These are phyloP conservation scores for Gonioctena quinquepunctata DNA, from an alignment of 1,140 invertebrate genomes.

Conservation along the genomic window DNA sequence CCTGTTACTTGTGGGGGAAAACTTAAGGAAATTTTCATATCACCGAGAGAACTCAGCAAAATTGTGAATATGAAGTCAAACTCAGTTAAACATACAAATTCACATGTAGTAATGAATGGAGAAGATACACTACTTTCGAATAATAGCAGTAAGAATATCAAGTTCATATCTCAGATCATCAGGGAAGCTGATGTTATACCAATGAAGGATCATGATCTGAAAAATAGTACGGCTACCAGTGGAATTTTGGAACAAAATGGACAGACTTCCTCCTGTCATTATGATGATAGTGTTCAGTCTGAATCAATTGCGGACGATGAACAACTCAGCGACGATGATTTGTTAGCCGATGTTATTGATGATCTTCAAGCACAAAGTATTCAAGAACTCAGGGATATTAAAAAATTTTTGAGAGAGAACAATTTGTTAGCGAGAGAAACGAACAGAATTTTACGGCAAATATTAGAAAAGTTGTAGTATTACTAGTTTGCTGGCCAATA, in stretches of 20 bases:
- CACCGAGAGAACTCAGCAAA: not conserved
- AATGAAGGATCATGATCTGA: not conserved
- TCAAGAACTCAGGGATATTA: slow-evolving; percentile 2
- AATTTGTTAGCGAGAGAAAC: not conserved
- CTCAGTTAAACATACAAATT: not conserved
- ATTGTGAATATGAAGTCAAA: not conserved
- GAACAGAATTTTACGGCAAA: not conserved
- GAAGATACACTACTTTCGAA: not conserved
- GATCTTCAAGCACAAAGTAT: not conserved
- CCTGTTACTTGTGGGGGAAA: not conserved
- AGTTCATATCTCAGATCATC: not conserved
- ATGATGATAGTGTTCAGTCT: not conserved
- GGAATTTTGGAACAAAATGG: not conserved
- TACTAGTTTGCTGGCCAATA: too few relatives aligned
- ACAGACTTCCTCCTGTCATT: not conserved
- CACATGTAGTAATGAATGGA: not conserved
- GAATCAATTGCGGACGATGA: not conserved
- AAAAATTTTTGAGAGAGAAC: slow-evolving; percentile 1
- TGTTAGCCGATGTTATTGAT: not conserved
- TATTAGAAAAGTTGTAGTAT: not conserved
- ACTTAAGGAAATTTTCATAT: slow-evolving; percentile 7
- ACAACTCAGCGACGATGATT: not conserved
- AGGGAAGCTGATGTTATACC: not conserved
- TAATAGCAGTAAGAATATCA: not conserved
- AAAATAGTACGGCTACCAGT: not conserved